Percentiles rank a stretch among this genome's conserved stretches.
These are phyloP conservation scores for Electrona antarctica DNA, from an alignment of 2,113 vertebrate genomes.

Conservation along the genomic window DNA sequence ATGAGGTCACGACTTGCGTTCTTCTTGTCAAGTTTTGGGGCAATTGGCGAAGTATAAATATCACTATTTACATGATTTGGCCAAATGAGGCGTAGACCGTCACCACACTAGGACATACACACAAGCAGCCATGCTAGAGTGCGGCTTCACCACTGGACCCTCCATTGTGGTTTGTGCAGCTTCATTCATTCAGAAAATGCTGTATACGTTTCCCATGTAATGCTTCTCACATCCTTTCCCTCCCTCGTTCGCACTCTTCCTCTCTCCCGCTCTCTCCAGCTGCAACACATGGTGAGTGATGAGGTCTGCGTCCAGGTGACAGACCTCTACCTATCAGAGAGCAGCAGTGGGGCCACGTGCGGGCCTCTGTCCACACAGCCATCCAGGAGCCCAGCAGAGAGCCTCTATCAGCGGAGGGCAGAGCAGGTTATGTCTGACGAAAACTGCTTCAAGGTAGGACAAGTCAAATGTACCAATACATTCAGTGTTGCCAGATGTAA, in stretches of 20 bases:
- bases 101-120: too few species aligned
- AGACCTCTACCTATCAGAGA: constrained; percentile 92
- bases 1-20: too few species aligned
- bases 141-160: too few species aligned
- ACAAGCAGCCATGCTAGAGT: too few species aligned
- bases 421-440: constrained; percentile 98
- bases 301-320: constrained; percentile 97
- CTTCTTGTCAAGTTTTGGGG: too few species aligned
- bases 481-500: too few species aligned
- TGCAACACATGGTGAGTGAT: constrained; percentile 97
- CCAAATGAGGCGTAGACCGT: too few species aligned
- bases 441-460: constrained; percentile 95
- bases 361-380: constrained; percentile 84
- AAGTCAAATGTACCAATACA: not conserved
- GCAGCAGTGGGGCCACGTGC: constrained; percentile 82
- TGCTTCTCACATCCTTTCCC: not conserved
- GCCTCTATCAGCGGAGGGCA: constrained; percentile 88
- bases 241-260: fast-evolving
- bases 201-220: not conserved
- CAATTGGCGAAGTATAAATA: too few species aligned
- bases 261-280: constrained; percentile 76
- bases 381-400: constrained; percentile 80
- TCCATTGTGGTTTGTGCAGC: too few species aligned
- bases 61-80: too few species aligned
- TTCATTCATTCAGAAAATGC: too few species aligned